These are phyloP conservation scores for Axinella damicornis DNA, from an alignment of 37 sponge, comb jelly and placozoan species.

Conservation along the genomic window DNA sequence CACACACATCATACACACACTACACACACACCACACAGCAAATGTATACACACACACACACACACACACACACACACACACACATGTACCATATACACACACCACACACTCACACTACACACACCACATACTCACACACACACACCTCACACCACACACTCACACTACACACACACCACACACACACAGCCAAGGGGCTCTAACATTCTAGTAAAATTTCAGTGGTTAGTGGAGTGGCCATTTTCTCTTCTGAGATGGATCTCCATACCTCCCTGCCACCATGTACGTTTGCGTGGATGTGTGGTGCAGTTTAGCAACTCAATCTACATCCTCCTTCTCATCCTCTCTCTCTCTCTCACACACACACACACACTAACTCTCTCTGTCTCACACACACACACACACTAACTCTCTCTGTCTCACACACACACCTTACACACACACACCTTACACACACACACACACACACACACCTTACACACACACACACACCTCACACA, in stretches of 20 bases:
- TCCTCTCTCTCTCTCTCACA: not conserved
- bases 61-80: too few species aligned
- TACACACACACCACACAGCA: not conserved
- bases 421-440: conserved; percentile 20
- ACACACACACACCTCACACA: conserved; percentile 38
- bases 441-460: conserved; percentile 2
- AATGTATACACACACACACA: not conserved
- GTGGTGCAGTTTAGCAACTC: too few species aligned
- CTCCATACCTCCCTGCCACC: conserved; percentile 81
- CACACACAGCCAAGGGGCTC: conserved; percentile 63
- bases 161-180: not conserved
- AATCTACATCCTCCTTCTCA: not conserved
- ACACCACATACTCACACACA: not conserved
- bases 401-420: not conserved
- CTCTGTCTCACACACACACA: not conserved
- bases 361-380: too few species aligned
- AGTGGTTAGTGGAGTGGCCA: conserved; percentile 87
- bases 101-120: conserved; percentile 2
- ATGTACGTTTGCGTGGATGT: conserved; percentile 63
- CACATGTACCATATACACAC: not conserved
- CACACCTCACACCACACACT: not conserved
- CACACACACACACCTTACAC: conserved; percentile 2
- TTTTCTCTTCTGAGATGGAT: conserved; percentile 86
- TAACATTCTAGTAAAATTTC: conserved; percentile 77
- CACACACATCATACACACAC: too few species aligned